Evolutionary conservation across 1,140 invertebrate genomes (phyloP).

Genomic region (Solenopsis fugax): DNA sequence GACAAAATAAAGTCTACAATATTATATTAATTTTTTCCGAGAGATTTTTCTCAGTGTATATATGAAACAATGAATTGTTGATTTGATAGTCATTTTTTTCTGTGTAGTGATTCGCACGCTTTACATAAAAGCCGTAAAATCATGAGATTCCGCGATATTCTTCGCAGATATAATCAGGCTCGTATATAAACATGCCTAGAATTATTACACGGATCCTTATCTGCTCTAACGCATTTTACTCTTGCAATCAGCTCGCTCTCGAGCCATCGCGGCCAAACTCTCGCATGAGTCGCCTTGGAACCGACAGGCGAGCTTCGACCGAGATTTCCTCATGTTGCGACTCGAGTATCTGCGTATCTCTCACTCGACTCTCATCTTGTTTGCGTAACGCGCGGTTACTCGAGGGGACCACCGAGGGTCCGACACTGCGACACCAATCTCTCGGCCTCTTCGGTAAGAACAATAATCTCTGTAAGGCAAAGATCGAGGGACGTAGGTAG

Average conservation of each 20-base stretch:
- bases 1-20: too few relatives aligned
- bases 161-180: slow-evolving; percentile 24
- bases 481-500: slow-evolving; percentile 5
- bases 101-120: neutral
- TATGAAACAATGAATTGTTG: too few relatives aligned
- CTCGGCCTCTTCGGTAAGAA: neutral
- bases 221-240: neutral
- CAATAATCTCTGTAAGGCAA: slow-evolving; percentile 36
- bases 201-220: slow-evolving; percentile 25
- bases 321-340: slow-evolving; percentile 50
- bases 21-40: too few relatives aligned
- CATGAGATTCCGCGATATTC: neutral
- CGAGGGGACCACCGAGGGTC: slow-evolving; percentile 36
- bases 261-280: slow-evolving; percentile 14
- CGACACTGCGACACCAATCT: slow-evolving; percentile 12
- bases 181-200: slow-evolving; percentile 12
- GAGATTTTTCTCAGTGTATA: too few relatives aligned
- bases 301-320: slow-evolving; percentile 41
- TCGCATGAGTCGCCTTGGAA: slow-evolving; percentile 2
- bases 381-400: slow-evolving; percentile 56
- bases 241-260: slow-evolving; percentile 5
- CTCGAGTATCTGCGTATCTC: slow-evolving; percentile 29
- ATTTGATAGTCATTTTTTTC: too few relatives aligned
- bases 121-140: neutral
- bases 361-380: slow-evolving; percentile 53